Conservation (phyloP, 1,140 invertebrate genomes). For the Drosophila ercepeae region DNA sequence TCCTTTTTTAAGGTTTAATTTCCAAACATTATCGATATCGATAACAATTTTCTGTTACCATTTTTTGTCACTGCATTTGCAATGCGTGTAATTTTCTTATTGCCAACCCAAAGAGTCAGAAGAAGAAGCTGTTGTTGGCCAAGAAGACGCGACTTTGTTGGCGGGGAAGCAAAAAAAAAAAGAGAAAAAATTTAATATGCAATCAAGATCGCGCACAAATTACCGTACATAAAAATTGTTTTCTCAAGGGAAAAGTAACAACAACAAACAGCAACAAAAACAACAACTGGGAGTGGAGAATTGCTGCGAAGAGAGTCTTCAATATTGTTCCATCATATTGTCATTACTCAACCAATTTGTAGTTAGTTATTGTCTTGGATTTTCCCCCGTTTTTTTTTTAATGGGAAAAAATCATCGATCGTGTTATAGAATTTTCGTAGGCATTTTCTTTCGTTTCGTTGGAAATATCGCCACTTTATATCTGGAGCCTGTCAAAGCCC, state of each 20-base stretch:
- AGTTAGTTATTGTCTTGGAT: slow-evolving; percentile 10
- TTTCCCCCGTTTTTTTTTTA: slow-evolving; percentile 11
- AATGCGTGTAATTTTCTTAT: slow-evolving; percentile 82
- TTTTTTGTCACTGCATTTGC: slow-evolving; percentile 26
- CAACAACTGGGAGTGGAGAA: slow-evolving; percentile 44
- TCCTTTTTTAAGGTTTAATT: no score
- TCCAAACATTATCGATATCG: no score
- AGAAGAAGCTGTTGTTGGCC: not conserved
- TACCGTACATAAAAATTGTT: slow-evolving; percentile 80
- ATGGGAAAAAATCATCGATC: slow-evolving; percentile 12
- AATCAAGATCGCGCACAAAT: slow-evolving; percentile 82
- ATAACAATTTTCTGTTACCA: not conserved
- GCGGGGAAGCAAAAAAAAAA: not conserved
- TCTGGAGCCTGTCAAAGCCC: slow-evolving; percentile 6
- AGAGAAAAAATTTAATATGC: slow-evolving; percentile 75
- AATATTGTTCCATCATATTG: slow-evolving; percentile 30
- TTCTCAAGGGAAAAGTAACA: slow-evolving; percentile 75
- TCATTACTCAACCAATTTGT: slow-evolving; percentile 35
- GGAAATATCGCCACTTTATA: no score
- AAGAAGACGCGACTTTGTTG: slow-evolving; percentile 2
- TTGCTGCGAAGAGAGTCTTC: not conserved
- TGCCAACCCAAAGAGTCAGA: slow-evolving; percentile 42
- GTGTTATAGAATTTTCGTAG: not conserved
- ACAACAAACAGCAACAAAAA: slow-evolving; percentile 64
- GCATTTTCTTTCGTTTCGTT: no score